A percentile compares a stretch with the other conserved stretches of the same genome.
Evolutionary conservation across 1,140 invertebrate species (phyloP).

Genomic region (Panulirus ornatus): DNA sequence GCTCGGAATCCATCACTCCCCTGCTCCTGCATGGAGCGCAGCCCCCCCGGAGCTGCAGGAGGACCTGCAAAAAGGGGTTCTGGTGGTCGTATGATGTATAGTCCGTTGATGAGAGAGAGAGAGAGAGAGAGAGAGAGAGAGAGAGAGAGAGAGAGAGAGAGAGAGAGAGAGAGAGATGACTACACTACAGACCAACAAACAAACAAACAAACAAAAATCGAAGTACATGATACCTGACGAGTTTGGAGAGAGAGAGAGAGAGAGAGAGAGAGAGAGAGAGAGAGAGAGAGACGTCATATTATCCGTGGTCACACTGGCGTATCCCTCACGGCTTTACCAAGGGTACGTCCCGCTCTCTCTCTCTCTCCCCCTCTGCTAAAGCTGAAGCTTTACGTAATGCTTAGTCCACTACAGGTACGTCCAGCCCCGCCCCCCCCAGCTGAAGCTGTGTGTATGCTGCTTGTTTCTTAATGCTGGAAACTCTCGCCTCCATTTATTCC

Average conservation of each 20-base stretch:
- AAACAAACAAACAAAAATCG: background rate
- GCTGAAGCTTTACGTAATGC: background rate
- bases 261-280: constrained; percentile 26
- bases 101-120: background rate
- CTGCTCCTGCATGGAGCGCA: background rate
- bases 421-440: background rate
- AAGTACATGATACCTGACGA: background rate
- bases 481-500: background rate
- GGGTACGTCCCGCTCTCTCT: too few species aligned
- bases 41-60: too few species aligned
- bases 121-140: background rate
- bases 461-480: background rate
- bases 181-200: too few species aligned
- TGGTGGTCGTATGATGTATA: too few species aligned
- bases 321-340: background rate
- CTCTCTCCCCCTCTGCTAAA: background rate
- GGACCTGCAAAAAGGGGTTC: too few species aligned
- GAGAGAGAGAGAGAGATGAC: background rate
- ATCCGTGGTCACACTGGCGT: background rate
- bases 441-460: background rate
- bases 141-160: background rate
- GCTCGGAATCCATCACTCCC: background rate
- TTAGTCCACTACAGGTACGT: background rate
- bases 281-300: background rate
- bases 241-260: background rate